Evolutionary conservation across 2,113 vertebrate species (phyloP), one percentile per base, ranked within the genome.

Genomic region (Corvus hawaiiensis): DNA sequence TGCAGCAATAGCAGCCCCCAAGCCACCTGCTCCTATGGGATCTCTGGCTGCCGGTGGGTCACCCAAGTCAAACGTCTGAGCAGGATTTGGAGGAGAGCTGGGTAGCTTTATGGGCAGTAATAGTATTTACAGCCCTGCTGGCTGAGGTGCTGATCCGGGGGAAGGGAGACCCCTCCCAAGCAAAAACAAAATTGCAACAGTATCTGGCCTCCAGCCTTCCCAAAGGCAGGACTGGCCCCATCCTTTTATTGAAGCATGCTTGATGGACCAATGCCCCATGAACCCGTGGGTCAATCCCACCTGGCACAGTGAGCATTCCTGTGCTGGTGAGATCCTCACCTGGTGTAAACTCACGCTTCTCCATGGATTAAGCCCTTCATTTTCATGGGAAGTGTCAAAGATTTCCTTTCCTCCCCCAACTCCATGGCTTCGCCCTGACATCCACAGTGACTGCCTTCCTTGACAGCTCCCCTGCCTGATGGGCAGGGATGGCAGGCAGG

Each of bases 91-190:
- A 85, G 81, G 62, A 87, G 67, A 54, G 35, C 82, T 77, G 63
- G 59, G 82, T 76, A 35, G 59, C 37, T 93, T 96, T 87, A 93
- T 59, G 87, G 92, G 63, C 51, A 88, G 71, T 77, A 89, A 71
- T 48, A n/a, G 72, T 39, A 86, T 94, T 94, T 80, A 91, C 67
- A 96, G 89, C 51, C 43, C 46, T 41, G 13, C 51, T 51, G 63
- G 39, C 63, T 67, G 49, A 91, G 81, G 46, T 5, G 3, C 32
- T 69, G 81, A 77, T 76, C 10, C 32, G 2, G 1, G 28, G 32
- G 6, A 64, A 74, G 51, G 55, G 37, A 92, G 6, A 18, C 5
- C 3, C 4, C 48, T 56, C 23, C n/a, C 16, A 48, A 61, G 55
- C 0, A 3, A 74, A 86, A 94, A 8, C 3, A 8, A 3, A 27